Conservation (phyloP, 2,888 invertebrate species). For the Lasioglossum oenotherae region DNA sequence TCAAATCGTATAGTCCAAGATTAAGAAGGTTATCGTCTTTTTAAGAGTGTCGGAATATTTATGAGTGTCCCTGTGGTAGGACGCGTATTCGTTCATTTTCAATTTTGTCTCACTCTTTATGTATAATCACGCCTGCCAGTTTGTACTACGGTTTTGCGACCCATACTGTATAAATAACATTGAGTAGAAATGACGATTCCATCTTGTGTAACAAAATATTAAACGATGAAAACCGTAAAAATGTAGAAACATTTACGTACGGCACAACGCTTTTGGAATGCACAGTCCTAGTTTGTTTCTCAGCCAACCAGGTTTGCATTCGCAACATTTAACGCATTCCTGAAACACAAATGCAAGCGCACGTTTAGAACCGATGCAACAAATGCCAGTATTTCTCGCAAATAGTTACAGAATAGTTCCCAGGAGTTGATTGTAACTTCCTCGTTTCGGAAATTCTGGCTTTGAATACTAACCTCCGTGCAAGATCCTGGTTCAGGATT, state of each 20-base stretch:
- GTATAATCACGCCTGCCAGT: too few species aligned
- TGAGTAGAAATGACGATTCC: too few species aligned
- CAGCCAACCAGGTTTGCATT: neutral
- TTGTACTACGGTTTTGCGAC: too few species aligned
- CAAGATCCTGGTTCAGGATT: neutral
- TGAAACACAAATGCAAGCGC: neutral
- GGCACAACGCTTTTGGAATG: neutral
- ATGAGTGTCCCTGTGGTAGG: too few species aligned
- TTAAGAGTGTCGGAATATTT: too few species aligned
- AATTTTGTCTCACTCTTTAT: too few species aligned
- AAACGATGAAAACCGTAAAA: neutral
- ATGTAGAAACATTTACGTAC: neutral
- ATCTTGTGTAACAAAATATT: too few species aligned
- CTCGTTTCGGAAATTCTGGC: neutral
- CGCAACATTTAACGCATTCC: neutral
- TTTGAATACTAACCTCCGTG: neutral
- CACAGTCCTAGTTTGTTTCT: neutral
- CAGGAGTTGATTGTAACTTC: neutral
- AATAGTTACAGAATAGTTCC: neutral
- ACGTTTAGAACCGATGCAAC: neutral
- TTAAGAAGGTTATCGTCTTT: too few species aligned
- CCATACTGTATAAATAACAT: too few species aligned
- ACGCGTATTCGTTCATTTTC: too few species aligned
- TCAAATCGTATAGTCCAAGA: too few species aligned
- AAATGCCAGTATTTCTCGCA: neutral